These are phyloP conservation scores for Porites lobata DNA, from an alignment of 92 coral and sea anemone species.

Conservation along the genomic window DNA sequence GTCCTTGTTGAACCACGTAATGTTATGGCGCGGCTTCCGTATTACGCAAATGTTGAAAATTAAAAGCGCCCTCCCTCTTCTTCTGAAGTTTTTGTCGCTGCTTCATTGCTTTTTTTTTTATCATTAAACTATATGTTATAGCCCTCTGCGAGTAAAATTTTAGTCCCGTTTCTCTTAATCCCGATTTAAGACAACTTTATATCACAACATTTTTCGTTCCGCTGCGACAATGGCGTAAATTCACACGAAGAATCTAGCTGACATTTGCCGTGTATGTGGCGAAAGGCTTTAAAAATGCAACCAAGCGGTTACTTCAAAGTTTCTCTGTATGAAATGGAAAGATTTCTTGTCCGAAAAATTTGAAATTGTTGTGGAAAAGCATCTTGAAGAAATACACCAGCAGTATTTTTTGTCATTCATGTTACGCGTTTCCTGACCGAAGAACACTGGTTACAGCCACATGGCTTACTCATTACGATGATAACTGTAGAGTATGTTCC, in stretches of 20 bases:
- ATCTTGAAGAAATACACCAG: slow-evolving; percentile 8
- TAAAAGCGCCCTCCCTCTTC: too few species aligned
- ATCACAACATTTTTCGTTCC: too few species aligned
- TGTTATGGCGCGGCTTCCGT: background rate
- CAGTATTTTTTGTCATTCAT: slow-evolving; percentile 6
- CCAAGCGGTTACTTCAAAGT: background rate
- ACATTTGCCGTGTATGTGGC: slow-evolving; percentile 1
- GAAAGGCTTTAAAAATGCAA: slow-evolving; percentile 5
- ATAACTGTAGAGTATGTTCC: background rate
- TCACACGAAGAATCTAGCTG: too few species aligned
- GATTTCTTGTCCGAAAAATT: background rate
- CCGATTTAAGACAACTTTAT: too few species aligned
- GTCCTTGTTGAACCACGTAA: background rate
- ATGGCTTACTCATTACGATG: slow-evolving; percentile 1
- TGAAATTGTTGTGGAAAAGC: background rate
- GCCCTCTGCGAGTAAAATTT: too few species aligned
- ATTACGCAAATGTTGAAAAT: too few species aligned
- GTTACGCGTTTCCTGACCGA: slow-evolving; percentile 14
- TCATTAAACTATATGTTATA: too few species aligned
- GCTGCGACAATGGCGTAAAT: too few species aligned
- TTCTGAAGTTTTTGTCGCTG: background rate
- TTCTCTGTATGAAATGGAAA: slow-evolving; percentile 5
- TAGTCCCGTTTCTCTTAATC: too few species aligned
- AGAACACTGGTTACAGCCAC: background rate
- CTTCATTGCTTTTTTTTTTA: too few species aligned